Conservation (phyloP, 92 coral and sea anemone genomes). For the Scolanthus callimorphus region DNA sequence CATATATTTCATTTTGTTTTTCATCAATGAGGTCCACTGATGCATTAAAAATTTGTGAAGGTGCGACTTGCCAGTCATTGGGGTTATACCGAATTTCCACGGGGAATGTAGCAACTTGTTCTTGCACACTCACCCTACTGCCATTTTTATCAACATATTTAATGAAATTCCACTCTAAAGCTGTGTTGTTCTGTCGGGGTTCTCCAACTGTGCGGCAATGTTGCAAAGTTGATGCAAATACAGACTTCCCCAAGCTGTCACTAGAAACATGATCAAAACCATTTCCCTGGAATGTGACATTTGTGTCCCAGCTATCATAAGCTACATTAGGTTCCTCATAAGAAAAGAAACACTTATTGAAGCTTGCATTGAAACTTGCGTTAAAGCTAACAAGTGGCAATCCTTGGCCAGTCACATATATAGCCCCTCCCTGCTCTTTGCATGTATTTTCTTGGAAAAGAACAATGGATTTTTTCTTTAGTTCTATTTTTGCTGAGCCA, state of each 20-base stretch:
- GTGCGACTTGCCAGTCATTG: constrained; percentile 80
- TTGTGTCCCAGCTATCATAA: constrained; percentile 54
- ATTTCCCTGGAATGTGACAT: constrained; percentile 64
- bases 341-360: constrained; percentile 67
- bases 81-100: constrained; percentile 34
- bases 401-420: constrained; percentile 78
- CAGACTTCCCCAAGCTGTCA: constrained; percentile 54
- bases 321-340: constrained; percentile 23
- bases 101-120: constrained; percentile 75
- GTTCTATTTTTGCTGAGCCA: constrained; percentile 55
- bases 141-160: constrained; percentile 37
- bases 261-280: neutral
- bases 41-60: constrained; percentile 67
- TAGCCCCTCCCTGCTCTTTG: constrained; percentile 82
- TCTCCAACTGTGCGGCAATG: constrained; percentile 68
- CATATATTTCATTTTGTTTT: constrained; percentile 57
- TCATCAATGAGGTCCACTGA: constrained; percentile 69
- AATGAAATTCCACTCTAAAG: constrained; percentile 65
- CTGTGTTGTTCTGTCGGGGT: constrained; percentile 40
- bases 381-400: constrained; percentile 70
- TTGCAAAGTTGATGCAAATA: constrained; percentile 78
- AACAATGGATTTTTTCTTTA: constrained; percentile 45
- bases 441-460: constrained; percentile 53
- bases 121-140: constrained; percentile 30
- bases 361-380: constrained; percentile 43